Percentiles rank a stretch among this genome's conserved stretches.
Conservation (phyloP, 2,888 invertebrate species). For the Dicyrtoma fusca region DNA sequence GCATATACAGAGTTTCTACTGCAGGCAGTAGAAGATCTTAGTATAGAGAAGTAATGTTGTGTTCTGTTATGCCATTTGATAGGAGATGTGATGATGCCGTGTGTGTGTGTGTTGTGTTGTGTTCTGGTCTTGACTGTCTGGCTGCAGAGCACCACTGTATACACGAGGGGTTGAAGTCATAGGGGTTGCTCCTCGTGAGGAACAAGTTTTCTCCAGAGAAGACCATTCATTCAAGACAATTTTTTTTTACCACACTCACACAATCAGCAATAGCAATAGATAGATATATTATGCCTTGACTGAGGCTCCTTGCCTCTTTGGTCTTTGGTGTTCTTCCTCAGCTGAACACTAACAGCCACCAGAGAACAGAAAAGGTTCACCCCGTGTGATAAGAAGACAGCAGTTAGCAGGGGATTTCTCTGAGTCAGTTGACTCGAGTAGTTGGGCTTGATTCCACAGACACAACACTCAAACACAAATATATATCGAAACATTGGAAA, state of each 20-base stretch:
- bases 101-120: constrained; percentile 5
- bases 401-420: constrained; percentile 8
- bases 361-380: constrained; percentile 28
- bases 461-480: constrained; percentile 20
- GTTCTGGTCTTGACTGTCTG: no score
- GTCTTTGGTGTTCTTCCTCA: constrained; percentile 10
- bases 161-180: constrained; percentile 27
- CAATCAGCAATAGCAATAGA: neutral
- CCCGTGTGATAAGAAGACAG: constrained; percentile 29
- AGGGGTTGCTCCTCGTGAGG: constrained; percentile 34
- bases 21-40: no score
- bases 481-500: no score
- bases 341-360: neutral
- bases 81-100: neutral
- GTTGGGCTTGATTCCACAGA: constrained; percentile 35
- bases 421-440: constrained; percentile 30
- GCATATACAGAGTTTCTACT: no score
- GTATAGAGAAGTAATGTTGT: no score
- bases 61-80: no score
- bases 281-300: neutral
- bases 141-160: no score
- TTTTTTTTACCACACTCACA: constrained; percentile 44
- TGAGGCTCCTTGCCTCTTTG: neutral
- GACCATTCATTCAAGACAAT: constrained; percentile 51
- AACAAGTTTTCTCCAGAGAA: constrained; percentile 53